Evolutionary conservation across 1,140 invertebrate genomes (phyloP).

Genomic region (Sarcophaga peregrina): DNA sequence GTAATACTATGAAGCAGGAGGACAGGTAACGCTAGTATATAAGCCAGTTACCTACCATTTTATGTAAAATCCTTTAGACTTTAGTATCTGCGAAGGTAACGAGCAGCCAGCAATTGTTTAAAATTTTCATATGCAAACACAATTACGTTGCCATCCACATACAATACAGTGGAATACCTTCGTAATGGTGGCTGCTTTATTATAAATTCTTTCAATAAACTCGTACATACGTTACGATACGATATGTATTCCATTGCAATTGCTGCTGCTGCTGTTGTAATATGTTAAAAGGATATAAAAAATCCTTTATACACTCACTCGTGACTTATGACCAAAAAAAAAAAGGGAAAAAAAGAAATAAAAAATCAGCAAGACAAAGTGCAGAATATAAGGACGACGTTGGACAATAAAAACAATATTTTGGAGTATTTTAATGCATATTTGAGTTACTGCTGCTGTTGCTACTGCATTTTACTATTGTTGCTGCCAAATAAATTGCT

Average conservation of each 20-base stretch:
- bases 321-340: neutral
- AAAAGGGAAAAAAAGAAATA: neutral
- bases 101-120: no score
- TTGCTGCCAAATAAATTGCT: no score
- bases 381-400: no score
- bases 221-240: neutral
- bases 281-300: slow-evolving; percentile 2
- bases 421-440: neutral
- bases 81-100: no score
- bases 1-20: no score
- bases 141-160: no score
- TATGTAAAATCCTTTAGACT: no score
- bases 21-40: no score
- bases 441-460: no score
- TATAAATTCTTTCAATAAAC: neutral
- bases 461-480: no score
- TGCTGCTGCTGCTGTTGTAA: neutral
- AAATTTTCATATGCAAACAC: no score
- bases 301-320: slow-evolving; percentile 13
- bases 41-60: no score
- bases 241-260: neutral
- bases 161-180: neutral
- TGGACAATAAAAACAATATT: neutral
- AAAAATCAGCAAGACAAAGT: neutral
- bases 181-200: neutral